Percentiles rank a stretch among this genome's conserved stretches.
Evolutionary conservation across 2,888 invertebrate species (phyloP).

Genomic region (Synanthedon myopaeformis): DNA sequence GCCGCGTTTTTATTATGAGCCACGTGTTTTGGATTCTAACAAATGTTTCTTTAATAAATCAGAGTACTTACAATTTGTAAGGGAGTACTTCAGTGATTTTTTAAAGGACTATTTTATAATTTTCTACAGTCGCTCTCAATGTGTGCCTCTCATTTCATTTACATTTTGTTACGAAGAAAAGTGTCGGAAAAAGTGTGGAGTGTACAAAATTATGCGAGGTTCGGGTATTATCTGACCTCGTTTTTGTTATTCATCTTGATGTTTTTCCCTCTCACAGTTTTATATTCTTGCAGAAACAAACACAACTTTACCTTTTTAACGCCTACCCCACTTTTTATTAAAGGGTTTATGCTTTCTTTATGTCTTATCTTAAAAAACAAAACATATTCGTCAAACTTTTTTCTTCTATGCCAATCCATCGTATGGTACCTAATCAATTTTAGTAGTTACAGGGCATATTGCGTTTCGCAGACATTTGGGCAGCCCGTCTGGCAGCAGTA

Average conservation of each 20-base stretch:
- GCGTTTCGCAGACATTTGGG: too few species aligned
- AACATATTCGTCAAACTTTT: too few species aligned
- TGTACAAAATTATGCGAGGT: slow-evolving; percentile 11
- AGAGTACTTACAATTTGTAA: too few species aligned
- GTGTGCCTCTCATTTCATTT: slow-evolving; percentile 7
- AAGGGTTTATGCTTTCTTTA: too few species aligned
- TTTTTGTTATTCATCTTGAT: slow-evolving; percentile 10
- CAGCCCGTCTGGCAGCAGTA: too few species aligned
- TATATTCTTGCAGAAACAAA: too few species aligned
- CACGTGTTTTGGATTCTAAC: slow-evolving; percentile 44
- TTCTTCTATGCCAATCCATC: too few species aligned
- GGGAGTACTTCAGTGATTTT: neutral
- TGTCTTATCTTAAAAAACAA: too few species aligned
- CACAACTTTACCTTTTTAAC: neutral
- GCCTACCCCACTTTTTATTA: neutral
- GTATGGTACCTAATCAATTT: too few species aligned
- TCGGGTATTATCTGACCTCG: slow-evolving; percentile 11
- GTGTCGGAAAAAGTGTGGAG: slow-evolving; percentile 5
- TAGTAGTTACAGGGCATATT: too few species aligned
- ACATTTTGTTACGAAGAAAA: slow-evolving; percentile 14
- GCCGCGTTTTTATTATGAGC: slow-evolving; percentile 49
- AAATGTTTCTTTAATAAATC: slow-evolving; percentile 9
- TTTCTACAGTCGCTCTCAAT: slow-evolving; percentile 3
- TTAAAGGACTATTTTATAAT: slow-evolving; percentile 1
- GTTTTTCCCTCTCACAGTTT: neutral